These are phyloP conservation scores for Scatophagus argus DNA, from an alignment of 2,113 vertebrate genomes.

Conservation along the genomic window DNA sequence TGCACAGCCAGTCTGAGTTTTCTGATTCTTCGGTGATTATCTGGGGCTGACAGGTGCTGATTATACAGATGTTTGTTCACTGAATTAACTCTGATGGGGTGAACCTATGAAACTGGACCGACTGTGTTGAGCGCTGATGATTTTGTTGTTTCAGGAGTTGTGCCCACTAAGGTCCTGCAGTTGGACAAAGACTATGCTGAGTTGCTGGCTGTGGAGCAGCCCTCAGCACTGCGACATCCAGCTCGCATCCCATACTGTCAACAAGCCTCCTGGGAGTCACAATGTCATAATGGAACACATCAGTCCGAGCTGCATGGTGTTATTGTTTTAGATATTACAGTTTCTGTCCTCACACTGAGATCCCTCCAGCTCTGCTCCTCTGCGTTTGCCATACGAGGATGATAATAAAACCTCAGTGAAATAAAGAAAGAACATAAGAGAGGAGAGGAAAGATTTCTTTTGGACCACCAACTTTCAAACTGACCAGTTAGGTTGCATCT, in stretches of 20 bases:
- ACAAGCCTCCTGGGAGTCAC: constrained; percentile 7
- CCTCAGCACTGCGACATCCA: constrained; percentile 7
- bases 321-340: neutral
- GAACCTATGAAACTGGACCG: neutral
- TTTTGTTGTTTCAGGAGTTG: constrained; percentile 15
- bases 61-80: constrained; percentile 36
- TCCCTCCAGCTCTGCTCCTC: too few relatives aligned
- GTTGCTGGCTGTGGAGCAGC: neutral
- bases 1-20: neutral
- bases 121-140: neutral
- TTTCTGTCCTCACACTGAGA: neutral
- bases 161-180: constrained; percentile 4
- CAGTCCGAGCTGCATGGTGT: neutral
- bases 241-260: constrained; percentile 39
- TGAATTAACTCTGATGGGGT: constrained; percentile 29
- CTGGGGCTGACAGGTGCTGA: too few relatives aligned
- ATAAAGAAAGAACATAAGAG: too few relatives aligned
- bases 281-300: constrained; percentile 26
- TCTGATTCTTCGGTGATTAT: constrained; percentile 2
- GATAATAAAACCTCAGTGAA: too few relatives aligned
- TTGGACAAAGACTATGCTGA: constrained; percentile 27
- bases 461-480: neutral
- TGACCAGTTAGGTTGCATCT: neutral
- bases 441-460: too few relatives aligned
- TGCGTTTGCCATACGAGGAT: too few relatives aligned